These are phyloP conservation scores for Dexiosoma caninum DNA, from an alignment of 2,888 invertebrate genomes.

Conservation along the genomic window DNA sequence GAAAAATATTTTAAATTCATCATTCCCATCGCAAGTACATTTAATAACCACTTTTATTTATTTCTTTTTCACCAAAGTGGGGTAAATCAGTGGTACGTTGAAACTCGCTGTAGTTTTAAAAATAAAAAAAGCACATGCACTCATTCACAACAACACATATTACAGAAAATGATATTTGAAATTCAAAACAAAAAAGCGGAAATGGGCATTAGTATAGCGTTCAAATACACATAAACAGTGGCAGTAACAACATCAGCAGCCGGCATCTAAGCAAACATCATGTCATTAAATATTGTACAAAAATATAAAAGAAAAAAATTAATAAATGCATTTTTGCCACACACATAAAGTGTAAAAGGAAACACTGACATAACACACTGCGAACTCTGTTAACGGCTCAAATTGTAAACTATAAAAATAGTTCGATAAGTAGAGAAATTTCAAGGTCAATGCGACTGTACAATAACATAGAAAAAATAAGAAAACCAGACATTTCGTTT, in stretches of 20 bases:
- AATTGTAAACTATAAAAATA: not conserved
- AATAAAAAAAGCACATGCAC: not conserved
- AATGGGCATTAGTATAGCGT: conserved; percentile 41
- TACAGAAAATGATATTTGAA: not conserved
- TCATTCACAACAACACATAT: not conserved
- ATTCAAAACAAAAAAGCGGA: conserved; percentile 44
- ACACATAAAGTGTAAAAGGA: conserved; percentile 10
- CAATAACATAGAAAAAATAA: too few species aligned
- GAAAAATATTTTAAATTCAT: not conserved
- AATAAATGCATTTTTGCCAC: conserved; percentile 19
- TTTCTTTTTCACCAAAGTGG: conserved; percentile 1
- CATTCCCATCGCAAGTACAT: not conserved
- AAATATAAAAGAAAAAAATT: not conserved
- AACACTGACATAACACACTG: not conserved
- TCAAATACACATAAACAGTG: conserved; percentile 34
- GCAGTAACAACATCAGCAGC: conserved; percentile 1
- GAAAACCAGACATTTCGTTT: too few species aligned
- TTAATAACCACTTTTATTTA: not conserved
- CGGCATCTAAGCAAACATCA: conserved; percentile 11
- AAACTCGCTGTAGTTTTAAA: too few species aligned
- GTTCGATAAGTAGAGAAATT: too few species aligned
- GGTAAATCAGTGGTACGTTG: too few species aligned
- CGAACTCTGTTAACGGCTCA: not conserved
- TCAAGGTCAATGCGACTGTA: too few species aligned
- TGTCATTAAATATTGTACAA: conserved; percentile 25